These are phyloP conservation scores for Aethina tumida DNA, from an alignment of 1,140 invertebrate genomes.

Conservation along the genomic window DNA sequence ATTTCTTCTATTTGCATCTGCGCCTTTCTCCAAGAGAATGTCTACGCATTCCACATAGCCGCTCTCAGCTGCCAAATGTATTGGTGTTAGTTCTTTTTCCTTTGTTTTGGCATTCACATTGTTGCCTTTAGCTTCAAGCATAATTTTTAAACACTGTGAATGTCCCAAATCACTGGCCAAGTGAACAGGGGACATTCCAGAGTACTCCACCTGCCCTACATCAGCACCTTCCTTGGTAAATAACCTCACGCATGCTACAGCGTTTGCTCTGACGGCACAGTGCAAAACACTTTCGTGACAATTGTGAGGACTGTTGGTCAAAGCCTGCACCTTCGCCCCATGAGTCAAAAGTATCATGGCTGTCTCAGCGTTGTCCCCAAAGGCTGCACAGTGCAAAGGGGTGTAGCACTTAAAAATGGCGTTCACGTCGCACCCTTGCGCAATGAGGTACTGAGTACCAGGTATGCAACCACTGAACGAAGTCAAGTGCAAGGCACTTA, in stretches of 20 bases:
- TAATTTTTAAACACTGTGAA: slow-evolving; percentile 52
- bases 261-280: slow-evolving; percentile 63
- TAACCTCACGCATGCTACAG: slow-evolving; percentile 59
- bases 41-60: slow-evolving; percentile 64
- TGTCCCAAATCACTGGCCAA: slow-evolving; percentile 66
- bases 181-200: slow-evolving; percentile 66
- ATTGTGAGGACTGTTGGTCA: slow-evolving; percentile 45
- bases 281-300: slow-evolving; percentile 68
- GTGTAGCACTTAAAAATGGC: slow-evolving; percentile 55
- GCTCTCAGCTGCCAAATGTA: slow-evolving; percentile 72
- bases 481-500: slow-evolving; percentile 62
- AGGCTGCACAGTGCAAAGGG: slow-evolving; percentile 71
- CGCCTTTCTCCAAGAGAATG: slow-evolving; percentile 59
- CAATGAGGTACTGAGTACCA: slow-evolving; percentile 58
- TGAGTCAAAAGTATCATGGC: slow-evolving; percentile 58
- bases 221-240: slow-evolving; percentile 59
- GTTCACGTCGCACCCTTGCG: slow-evolving; percentile 57
- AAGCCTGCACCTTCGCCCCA: slow-evolving; percentile 45
- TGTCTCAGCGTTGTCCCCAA: slow-evolving; percentile 64
- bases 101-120: slow-evolving; percentile 51
- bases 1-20: slow-evolving; percentile 59
- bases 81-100: slow-evolving; percentile 59
- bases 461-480: slow-evolving; percentile 64
- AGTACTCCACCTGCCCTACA: slow-evolving; percentile 56
- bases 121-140: slow-evolving; percentile 54